Base-by-base conservation (phyloP, 2,888 invertebrate genomes). In the Mimachlamys varia region DNA sequence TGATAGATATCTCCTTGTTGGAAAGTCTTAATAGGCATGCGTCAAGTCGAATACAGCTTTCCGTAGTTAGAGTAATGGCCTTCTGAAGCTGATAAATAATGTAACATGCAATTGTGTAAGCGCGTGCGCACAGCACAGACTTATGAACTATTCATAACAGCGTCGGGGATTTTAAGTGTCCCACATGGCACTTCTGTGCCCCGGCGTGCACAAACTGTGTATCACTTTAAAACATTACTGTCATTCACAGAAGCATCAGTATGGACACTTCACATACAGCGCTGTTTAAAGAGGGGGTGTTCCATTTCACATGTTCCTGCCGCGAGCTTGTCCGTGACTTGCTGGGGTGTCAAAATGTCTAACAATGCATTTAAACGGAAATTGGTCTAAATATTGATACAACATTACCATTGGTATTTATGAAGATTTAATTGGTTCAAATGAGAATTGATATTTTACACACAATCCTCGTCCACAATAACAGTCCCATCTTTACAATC, bases 141-240 rank as follows among this genome's bases (percentile, higher is more conserved):
- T 76, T 76, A 76, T 76, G 3, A 76, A 76, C 76, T 76, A 33
- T 76, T 76, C 76, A 76, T 76, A 76, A 33, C 33, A 76, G 76
- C 76, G 33, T 1, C 76, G 33, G 33, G 76, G 22, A 76, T 76
- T 62, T 44, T 76, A 76, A 76, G 33, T 76, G 76, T 76, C 76
- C 33, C 58, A 58, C 58, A 22, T 58, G 58, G n/a, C 58, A 22
- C 58, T n/a, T 22, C 58, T 58, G 22, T 58, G n/a, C 58, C n/a
- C 58, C 2, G 22, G 58, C n/a, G 58, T 58, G 58, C 22, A 58
- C 19, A 76, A 33, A 76, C 10, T 10, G 33, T 33, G 76, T 33
- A 33, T 33, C 76, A 62, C 76, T 33, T 27, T 76, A 76, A 17
- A 76, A 76, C 33, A 76, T 76, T 33, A 76, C 76, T 33, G 76